phyloP scores from a whole-genome alignment of 2,888 invertebrate genomes.

The Anticlea derivata region DNA sequence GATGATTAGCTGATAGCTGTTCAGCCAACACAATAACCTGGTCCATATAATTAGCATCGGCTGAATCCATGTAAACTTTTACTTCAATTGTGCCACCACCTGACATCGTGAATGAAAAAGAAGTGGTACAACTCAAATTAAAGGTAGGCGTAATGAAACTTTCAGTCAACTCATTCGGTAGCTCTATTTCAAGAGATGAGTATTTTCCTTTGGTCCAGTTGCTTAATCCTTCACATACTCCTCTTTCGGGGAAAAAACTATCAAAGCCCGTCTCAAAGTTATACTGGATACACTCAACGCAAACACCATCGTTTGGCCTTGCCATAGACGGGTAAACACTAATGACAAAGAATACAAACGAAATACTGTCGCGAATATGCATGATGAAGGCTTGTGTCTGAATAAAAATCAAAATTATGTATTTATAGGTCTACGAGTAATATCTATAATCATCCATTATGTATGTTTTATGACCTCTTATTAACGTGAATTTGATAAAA shows the following conservation, averaged over 20 bases:
- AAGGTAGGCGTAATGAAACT: slow-evolving; percentile 1
- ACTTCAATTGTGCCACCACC: background rate
- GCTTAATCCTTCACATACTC: background rate
- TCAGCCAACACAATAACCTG: slow-evolving; percentile 5
- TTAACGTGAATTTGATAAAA: background rate
- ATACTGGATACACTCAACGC: slow-evolving; percentile 6
- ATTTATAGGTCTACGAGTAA: background rate
- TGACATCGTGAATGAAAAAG: slow-evolving; percentile 10
- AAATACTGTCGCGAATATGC: slow-evolving; percentile 1
- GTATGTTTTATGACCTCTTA: no score
- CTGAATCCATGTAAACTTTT: background rate
- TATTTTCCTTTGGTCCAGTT: slow-evolving; percentile 2
- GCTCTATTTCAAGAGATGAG: background rate
- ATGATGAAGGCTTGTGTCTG: no score
- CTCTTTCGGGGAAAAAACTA: background rate
- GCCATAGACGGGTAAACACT: background rate
- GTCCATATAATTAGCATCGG: background rate
- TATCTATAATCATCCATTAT: no score
- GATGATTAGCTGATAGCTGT: background rate
- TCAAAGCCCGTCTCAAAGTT: slow-evolving; percentile 3
- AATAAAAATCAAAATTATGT: no score
- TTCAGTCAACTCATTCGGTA: background rate
- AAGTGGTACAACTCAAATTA: slow-evolving; percentile 5
- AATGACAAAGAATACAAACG: background rate
- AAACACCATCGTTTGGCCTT: slow-evolving; percentile 1